phyloP scores from a whole-genome alignment of 2,797 vertebrate genomes.

The Parotocinclus haroldoi region DNA sequence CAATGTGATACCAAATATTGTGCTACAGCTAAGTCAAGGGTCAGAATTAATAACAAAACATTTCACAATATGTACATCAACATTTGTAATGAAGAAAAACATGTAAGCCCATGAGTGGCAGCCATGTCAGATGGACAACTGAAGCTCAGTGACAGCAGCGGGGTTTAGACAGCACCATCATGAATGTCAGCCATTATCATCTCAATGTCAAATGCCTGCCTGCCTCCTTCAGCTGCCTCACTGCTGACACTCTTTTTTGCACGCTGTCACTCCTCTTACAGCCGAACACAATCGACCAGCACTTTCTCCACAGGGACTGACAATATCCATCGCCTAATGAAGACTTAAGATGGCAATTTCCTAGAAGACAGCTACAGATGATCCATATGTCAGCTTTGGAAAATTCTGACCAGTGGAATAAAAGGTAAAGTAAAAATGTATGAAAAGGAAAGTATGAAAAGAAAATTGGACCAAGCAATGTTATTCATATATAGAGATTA shows the following conservation, averaged over 20 bases:
- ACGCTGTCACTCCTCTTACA: conserved; percentile 20
- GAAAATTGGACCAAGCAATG: too few species aligned
- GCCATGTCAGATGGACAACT: conserved; percentile 29
- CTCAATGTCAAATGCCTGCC: conserved; percentile 38
- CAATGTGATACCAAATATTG: too few species aligned
- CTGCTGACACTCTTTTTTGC: conserved; percentile 29
- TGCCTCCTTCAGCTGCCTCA: conserved; percentile 11
- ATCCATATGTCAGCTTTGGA: conserved; percentile 18
- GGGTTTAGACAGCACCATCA: conserved; percentile 37
- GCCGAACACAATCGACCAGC: conserved; percentile 22
- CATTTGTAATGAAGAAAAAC: background rate
- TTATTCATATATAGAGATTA: too few species aligned
- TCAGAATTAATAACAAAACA: background rate
- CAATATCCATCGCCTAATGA: conserved; percentile 33
- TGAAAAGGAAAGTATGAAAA: too few species aligned
- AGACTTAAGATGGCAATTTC: conserved; percentile 28
- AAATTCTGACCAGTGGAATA: background rate
- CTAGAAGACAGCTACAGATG: conserved; percentile 15
- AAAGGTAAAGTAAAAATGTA: background rate
- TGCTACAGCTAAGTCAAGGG: background rate
- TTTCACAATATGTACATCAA: background rate
- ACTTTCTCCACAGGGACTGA: conserved; percentile 5
- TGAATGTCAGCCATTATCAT: conserved; percentile 43
- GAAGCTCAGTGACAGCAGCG: conserved; percentile 40
- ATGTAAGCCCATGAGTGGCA: conserved; percentile 28